Evolutionary conservation across 2,113 vertebrate genomes (phyloP).

Genomic region (Ciconia boyciana): DNA sequence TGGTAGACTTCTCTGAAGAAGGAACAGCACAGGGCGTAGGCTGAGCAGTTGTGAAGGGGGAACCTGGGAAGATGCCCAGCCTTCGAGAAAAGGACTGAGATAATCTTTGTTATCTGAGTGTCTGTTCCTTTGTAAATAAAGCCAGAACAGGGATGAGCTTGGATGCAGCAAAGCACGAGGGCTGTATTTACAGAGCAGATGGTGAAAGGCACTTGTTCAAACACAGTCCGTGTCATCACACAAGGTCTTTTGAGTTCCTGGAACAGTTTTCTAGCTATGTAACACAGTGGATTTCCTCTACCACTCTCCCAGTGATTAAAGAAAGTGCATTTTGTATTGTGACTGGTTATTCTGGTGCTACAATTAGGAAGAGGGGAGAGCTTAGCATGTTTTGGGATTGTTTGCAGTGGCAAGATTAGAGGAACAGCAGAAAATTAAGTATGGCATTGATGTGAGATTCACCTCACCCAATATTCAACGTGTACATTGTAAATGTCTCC

Average conservation of each 20-base stretch:
- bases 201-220: background rate
- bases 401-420: background rate
- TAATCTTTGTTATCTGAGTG: background rate
- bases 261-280: background rate
- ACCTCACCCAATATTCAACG: background rate
- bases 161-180: background rate
- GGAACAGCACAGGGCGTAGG: accelerated
- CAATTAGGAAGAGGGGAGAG: background rate
- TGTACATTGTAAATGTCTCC: background rate
- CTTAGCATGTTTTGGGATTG: background rate
- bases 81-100: background rate
- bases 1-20: background rate
- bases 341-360: background rate
- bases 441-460: background rate
- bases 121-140: background rate
- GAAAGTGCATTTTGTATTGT: background rate
- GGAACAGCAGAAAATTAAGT: background rate
- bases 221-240: background rate
- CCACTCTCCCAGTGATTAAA: background rate
- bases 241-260: background rate
- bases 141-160: background rate
- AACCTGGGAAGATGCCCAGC: background rate
- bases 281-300: background rate
- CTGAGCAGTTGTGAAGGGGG: background rate
- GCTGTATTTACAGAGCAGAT: background rate